phyloP scores from a whole-genome alignment of 2,113 vertebrate species.

The Dicerorhinus sumatrensis region DNA sequence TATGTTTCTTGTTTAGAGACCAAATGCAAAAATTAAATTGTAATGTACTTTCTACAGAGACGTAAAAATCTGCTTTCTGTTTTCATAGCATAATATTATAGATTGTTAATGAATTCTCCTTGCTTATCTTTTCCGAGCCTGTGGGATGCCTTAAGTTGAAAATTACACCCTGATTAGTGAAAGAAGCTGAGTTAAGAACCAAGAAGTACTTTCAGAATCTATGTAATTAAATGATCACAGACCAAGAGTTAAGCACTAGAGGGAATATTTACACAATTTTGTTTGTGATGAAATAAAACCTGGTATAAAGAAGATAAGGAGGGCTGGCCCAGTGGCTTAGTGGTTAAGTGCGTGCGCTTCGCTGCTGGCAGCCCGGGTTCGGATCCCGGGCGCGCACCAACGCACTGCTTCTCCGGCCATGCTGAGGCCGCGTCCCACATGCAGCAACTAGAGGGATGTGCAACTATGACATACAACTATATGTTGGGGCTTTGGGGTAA shows the following conservation, averaged over 20 bases:
- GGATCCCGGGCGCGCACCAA: no score
- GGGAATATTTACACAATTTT: not conserved
- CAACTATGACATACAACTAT: no score
- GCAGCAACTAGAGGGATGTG: no score
- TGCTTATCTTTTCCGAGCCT: constrained; percentile 52
- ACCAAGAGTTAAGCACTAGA: not conserved
- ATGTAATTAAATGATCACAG: constrained; percentile 52
- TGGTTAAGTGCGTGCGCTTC: no score
- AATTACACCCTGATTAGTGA: constrained; percentile 62
- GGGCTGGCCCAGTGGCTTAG: no score
- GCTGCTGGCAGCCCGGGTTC: no score
- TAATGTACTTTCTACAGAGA: constrained; percentile 63
- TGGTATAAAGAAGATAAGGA: not conserved
- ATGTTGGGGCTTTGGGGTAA: no score
- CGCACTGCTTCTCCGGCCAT: no score
- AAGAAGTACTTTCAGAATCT: not conserved
- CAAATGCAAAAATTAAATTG: constrained; percentile 65
- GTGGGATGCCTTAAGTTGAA: constrained; percentile 46
- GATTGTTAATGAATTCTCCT: constrained; percentile 49
- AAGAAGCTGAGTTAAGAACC: constrained; percentile 15
- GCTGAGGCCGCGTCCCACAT: no score
- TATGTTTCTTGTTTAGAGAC: constrained; percentile 61
- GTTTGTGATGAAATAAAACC: not conserved
- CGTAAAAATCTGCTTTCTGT: not conserved
- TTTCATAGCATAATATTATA: constrained; percentile 21